phyloP scores from a whole-genome alignment of 2,113 vertebrate species.

The Sinocyclocheilus rhinocerous region DNA sequence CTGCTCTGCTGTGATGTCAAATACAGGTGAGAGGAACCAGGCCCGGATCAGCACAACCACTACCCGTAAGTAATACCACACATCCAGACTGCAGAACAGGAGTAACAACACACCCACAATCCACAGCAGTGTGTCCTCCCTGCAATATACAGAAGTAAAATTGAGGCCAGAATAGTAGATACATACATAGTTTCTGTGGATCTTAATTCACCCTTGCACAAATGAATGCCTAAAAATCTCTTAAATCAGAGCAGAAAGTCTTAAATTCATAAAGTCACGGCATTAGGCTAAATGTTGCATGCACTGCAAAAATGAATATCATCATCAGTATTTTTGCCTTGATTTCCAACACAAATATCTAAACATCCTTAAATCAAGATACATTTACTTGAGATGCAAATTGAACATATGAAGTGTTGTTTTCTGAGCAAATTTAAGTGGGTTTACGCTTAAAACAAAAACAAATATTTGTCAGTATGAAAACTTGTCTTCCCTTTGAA shows the following conservation, averaged over 20 bases:
- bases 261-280: neutral
- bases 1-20: conserved; percentile 83
- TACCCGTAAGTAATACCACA: conserved; percentile 78
- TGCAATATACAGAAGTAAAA: conserved; percentile 19
- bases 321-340: neutral
- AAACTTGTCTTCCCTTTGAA: neutral
- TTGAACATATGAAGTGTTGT: neutral
- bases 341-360: neutral
- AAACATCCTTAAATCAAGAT: neutral
- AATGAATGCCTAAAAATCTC: neutral
- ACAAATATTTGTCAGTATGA: neutral
- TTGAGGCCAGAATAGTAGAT: neutral
- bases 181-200: neutral
- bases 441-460: neutral
- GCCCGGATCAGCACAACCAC: conserved; percentile 69
- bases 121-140: conserved; percentile 57
- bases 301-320: neutral
- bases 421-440: neutral
- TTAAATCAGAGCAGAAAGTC: neutral
- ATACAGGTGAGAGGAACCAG: conserved; percentile 76
- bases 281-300: neutral
- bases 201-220: neutral
- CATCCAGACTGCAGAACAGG: conserved; percentile 79
- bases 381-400: neutral
- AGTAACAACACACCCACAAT: conserved; percentile 65